phyloP scores from a whole-genome alignment of 2,888 invertebrate species.

The Brachypalpus laphriformis region DNA sequence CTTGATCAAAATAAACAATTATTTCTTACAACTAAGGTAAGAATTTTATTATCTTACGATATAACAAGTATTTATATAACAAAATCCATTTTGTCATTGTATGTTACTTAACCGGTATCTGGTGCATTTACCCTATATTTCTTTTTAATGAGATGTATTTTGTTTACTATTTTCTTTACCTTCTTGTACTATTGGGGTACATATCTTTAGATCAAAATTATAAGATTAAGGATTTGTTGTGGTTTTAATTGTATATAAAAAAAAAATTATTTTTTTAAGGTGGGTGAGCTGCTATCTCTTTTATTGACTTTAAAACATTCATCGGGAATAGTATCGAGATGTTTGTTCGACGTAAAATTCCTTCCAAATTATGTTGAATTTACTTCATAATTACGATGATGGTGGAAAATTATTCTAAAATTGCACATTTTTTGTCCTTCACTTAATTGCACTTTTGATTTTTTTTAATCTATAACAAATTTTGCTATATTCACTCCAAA shows the following conservation, averaged over 20 bases:
- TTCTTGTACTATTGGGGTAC: constrained; percentile 22
- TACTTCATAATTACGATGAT: too few species aligned
- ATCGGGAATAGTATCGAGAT: too few species aligned
- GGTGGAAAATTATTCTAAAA: too few species aligned
- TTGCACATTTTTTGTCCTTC: background rate
- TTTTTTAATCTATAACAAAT: background rate
- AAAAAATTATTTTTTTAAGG: background rate
- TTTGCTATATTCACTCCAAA: background rate
- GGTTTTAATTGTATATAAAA: background rate
- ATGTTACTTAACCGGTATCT: background rate
- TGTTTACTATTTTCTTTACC: background rate
- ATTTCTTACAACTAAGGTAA: too few species aligned
- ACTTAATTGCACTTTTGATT: background rate
- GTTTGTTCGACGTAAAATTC: too few species aligned
- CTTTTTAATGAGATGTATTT: constrained; percentile 3
- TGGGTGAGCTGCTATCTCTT: background rate
- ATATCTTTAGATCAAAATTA: background rate
- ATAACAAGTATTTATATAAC: too few species aligned
- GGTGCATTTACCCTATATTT: background rate
- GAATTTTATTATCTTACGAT: too few species aligned
- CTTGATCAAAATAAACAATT: too few species aligned
- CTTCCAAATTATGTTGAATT: too few species aligned
- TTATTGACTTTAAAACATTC: constrained; percentile 2
- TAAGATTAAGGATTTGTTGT: background rate
- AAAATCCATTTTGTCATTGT: background rate